These are phyloP conservation scores for Pardosa pseudoannulata DNA, from an alignment of 2,888 invertebrate species.

Conservation along the genomic window DNA sequence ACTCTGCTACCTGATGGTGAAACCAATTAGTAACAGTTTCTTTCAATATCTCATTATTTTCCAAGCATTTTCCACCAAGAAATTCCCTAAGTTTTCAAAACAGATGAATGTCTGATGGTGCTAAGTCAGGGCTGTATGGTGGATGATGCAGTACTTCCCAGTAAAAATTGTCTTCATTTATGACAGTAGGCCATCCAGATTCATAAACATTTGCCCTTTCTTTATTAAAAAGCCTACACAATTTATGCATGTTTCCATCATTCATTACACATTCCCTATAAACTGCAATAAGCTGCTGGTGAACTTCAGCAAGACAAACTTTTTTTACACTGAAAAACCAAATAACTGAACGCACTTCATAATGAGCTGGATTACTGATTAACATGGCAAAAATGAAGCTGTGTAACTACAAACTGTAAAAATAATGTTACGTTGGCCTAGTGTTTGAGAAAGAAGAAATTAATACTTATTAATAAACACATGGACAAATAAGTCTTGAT, in stretches of 20 bases:
- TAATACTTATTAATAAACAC: too few species aligned
- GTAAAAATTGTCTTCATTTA: background rate
- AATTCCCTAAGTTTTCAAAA: conserved; percentile 20
- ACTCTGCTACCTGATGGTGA: conserved; percentile 3
- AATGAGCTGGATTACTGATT: conserved; percentile 7
- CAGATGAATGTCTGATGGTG: too few species aligned
- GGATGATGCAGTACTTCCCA: too few species aligned
- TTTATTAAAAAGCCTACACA: background rate
- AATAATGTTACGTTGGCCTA: too few species aligned
- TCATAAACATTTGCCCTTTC: background rate
- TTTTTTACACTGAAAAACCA: conserved; percentile 3
- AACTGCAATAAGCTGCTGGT: conserved; percentile 10
- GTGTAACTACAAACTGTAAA: conserved; percentile 7
- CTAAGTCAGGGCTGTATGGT: too few species aligned
- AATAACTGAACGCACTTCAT: background rate
- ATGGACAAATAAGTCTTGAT: too few species aligned
- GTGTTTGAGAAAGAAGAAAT: too few species aligned
- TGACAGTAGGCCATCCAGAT: background rate
- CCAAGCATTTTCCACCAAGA: background rate
- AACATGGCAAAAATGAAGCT: conserved; percentile 1
- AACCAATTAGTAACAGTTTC: conserved; percentile 11
- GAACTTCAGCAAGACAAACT: conserved; percentile 17
- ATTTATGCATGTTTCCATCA: background rate
- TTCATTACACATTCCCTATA: conserved; percentile 9
- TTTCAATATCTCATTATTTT: background rate